These are phyloP conservation scores for Trichonephila inaurata DNA, from an alignment of 1,140 invertebrate genomes.

Conservation along the genomic window DNA sequence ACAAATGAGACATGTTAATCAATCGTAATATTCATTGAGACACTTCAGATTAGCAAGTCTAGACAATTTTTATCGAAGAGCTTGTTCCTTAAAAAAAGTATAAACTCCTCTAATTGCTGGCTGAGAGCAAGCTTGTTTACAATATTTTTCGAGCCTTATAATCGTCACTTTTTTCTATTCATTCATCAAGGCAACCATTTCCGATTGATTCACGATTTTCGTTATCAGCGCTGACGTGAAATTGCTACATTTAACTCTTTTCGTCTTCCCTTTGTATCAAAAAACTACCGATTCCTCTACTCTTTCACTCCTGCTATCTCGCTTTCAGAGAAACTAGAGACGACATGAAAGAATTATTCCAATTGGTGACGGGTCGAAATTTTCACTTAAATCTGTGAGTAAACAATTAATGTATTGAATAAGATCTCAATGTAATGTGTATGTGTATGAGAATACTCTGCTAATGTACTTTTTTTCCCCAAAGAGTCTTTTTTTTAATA, in stretches of 20 bases:
- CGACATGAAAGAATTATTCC: conserved; percentile 49
- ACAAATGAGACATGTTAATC: conserved; percentile 48
- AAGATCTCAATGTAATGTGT: no score
- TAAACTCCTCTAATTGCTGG: conserved; percentile 70
- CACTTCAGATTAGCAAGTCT: conserved; percentile 63
- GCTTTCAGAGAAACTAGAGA: background rate
- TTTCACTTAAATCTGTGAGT: conserved; percentile 14
- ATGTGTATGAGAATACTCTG: no score
- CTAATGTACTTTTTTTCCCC: no score
- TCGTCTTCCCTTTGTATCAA: background rate
- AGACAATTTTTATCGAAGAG: conserved; percentile 64
- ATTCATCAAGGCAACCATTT: conserved; percentile 26
- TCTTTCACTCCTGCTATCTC: background rate
- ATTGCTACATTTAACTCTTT: conserved; percentile 45
- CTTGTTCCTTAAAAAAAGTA: conserved; percentile 36
- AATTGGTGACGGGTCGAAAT: background rate
- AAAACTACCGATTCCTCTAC: background rate
- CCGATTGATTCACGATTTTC: conserved; percentile 55
- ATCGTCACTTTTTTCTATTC: conserved; percentile 67
- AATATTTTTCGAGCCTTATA: conserved; percentile 51
- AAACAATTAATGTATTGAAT: background rate
- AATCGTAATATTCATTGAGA: conserved; percentile 42
- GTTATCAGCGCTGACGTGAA: conserved; percentile 65
- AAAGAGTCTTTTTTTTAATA: no score
- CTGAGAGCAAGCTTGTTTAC: conserved; percentile 58